A percentile compares a stretch with the other conserved stretches of the same genome.
phyloP scores from a whole-genome alignment of 2,888 invertebrate genomes.

The Drosophila limbata region DNA sequence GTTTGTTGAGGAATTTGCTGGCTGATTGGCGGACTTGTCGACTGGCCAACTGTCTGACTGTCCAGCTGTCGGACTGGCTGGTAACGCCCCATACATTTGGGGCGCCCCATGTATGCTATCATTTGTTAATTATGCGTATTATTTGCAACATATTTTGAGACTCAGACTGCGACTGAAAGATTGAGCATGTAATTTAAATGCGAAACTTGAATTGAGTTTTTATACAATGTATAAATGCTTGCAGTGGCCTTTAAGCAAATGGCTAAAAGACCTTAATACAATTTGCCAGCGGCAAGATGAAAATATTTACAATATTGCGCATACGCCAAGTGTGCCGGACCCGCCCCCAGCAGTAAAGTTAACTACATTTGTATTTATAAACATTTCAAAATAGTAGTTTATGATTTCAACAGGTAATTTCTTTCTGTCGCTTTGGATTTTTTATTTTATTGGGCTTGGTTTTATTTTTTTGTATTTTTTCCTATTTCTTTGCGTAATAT shows the following conservation, averaged over 20 bases:
- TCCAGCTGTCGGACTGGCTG: slow-evolving; percentile 16
- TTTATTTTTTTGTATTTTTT: neutral
- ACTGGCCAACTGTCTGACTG: slow-evolving; percentile 12
- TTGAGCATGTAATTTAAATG: slow-evolving; percentile 57
- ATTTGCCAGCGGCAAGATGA: slow-evolving; percentile 37
- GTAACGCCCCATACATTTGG: slow-evolving; percentile 40
- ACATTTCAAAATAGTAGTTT: slow-evolving; percentile 43
- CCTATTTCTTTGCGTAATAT: slow-evolving; percentile 21
- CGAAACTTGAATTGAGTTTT: slow-evolving; percentile 22
- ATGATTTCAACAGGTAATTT: slow-evolving; percentile 35
- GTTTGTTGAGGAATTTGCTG: slow-evolving; percentile 29
- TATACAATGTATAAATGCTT: slow-evolving; percentile 7
- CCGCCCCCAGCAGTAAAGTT: slow-evolving; percentile 34
- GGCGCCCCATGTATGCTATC: slow-evolving; percentile 44
- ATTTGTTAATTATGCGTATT: slow-evolving; percentile 70
- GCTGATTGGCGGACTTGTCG: slow-evolving; percentile 23
- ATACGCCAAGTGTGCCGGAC: slow-evolving; percentile 37
- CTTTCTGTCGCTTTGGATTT: neutral
- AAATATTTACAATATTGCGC: slow-evolving; percentile 44
- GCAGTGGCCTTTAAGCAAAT: slow-evolving; percentile 48
- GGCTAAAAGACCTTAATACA: slow-evolving; percentile 39
- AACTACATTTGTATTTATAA: slow-evolving; percentile 44
- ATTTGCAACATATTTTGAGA: slow-evolving; percentile 55
- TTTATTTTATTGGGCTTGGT: slow-evolving; percentile 3
- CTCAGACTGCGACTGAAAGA: slow-evolving; percentile 26